Base-by-base conservation (phyloP, 2,797 vertebrate genomes). In the Cossypha heuglini region DNA sequence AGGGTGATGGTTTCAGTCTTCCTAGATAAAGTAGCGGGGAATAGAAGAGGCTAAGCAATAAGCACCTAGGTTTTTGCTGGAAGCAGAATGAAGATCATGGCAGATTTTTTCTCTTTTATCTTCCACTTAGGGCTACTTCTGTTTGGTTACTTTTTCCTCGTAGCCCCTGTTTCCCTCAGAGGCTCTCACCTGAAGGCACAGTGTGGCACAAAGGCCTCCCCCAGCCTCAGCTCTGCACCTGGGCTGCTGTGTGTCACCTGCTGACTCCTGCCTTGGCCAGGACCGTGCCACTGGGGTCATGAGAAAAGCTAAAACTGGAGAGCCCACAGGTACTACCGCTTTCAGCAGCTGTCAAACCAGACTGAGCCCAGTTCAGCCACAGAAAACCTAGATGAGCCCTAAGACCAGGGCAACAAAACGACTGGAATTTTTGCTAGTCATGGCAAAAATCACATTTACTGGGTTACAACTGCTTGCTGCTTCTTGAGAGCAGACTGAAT, bases 261-360 rank as follows among this genome's bases (percentile, higher is more conserved):
- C 11, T 55, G 37, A 25, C 16, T 62, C 42, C 55, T 62, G 69
- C 35, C 35, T 63, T 1, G 0, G 11, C 35, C n/a, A 51, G 24
- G 49, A 38, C 57, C 63, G 24, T 25, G 29, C 18, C 43, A 16
- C 20, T 15, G 13, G 16, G 15, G 28, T 48, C 31, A 40, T 2
- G 40, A 15, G 21, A 20, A 73, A 73, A 73, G 31, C 6, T 64
- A 10, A 64, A 43, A 6, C 35, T 58, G n/a, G 24, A 67, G 2
- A 72, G 0, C 8, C 33, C 8, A 10, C 4, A 37, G 12, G 7
- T 15, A 29, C 5, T 13, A 8, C 11, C 29, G 24, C 8, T 57
- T 61, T 28, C 0, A 0, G 25, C 40, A 76, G 22, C 14, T 63
- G n/a, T 21, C 64, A 62, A 58, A 66, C 25, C 35, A 54, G 42